These are phyloP conservation scores for Alviniconcha strummeri DNA, from an alignment of 2,888 invertebrate genomes.

Conservation along the genomic window DNA sequence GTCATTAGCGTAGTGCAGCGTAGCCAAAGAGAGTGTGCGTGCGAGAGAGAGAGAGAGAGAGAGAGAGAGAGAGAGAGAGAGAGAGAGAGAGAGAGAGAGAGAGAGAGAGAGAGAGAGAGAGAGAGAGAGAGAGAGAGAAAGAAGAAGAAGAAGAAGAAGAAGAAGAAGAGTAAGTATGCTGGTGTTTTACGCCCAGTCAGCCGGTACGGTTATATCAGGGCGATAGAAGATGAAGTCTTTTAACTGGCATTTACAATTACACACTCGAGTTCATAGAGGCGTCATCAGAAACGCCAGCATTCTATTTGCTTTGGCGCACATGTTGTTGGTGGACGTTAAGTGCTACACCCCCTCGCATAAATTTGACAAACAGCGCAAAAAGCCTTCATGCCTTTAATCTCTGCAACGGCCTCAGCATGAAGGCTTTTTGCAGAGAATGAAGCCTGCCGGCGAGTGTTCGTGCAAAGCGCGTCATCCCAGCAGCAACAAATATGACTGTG, in stretches of 20 bases:
- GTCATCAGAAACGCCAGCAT: too few species aligned
- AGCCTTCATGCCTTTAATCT: too few species aligned
- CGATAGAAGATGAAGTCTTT: background rate
- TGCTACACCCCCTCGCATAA: too few species aligned
- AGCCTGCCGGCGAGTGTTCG: background rate
- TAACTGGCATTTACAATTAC: background rate
- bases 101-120: conserved; percentile 26
- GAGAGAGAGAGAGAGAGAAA: conserved; percentile 10
- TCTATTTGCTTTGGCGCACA: background rate
- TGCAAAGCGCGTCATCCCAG: too few species aligned
- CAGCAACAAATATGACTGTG: background rate
- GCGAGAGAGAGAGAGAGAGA: conserved; percentile 10
- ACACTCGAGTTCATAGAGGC: too few species aligned
- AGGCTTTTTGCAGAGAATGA: too few species aligned
- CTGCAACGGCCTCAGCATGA: too few species aligned
- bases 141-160: background rate
- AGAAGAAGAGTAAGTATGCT: too few species aligned
- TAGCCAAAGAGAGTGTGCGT: background rate
- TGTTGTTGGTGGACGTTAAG: background rate
- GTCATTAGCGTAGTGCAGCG: background rate
- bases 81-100: conserved; percentile 27
- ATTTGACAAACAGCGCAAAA: too few species aligned
- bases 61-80: conserved; percentile 21
- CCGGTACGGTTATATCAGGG: too few species aligned
- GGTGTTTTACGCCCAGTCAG: too few species aligned